These are phyloP conservation scores for Lagopus muta DNA, from an alignment of 2,113 vertebrate genomes.

Conservation along the genomic window DNA sequence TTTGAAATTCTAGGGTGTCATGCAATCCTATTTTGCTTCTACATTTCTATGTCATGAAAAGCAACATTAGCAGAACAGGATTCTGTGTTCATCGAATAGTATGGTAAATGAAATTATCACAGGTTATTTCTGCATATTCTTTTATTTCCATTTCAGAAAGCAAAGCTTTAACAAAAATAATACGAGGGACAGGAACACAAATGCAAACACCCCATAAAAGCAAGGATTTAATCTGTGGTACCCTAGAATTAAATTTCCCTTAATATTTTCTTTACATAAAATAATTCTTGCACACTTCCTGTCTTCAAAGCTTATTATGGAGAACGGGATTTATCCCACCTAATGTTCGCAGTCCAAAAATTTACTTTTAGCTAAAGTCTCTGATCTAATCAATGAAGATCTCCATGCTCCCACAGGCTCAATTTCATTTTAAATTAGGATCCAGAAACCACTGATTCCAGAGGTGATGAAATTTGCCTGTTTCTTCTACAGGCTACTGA, in stretches of 20 bases:
- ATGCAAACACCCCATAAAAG: neutral
- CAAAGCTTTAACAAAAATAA: neutral
- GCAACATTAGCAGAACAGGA: neutral
- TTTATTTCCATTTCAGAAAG: neutral
- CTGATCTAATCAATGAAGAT: neutral
- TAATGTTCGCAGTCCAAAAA: neutral
- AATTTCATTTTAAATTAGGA: neutral
- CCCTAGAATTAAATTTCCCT: neutral
- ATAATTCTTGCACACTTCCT: neutral
- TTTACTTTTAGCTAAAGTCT: neutral
- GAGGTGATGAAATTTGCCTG: neutral
- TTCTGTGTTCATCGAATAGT: neutral
- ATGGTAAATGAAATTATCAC: neutral
- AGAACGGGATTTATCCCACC: fast-evolving
- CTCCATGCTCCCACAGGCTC: neutral
- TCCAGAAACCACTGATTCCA: neutral
- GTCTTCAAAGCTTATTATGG: neutral
- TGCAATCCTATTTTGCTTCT: neutral
- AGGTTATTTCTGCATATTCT: neutral
- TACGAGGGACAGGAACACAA: neutral
- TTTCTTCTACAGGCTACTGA: neutral
- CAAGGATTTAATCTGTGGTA: neutral
- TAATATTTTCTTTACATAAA: neutral
- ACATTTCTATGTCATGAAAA: neutral
- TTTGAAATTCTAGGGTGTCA: neutral